phyloP scores from a whole-genome alignment of 2,797 vertebrate genomes.

The Phalloptychus januarius region DNA sequence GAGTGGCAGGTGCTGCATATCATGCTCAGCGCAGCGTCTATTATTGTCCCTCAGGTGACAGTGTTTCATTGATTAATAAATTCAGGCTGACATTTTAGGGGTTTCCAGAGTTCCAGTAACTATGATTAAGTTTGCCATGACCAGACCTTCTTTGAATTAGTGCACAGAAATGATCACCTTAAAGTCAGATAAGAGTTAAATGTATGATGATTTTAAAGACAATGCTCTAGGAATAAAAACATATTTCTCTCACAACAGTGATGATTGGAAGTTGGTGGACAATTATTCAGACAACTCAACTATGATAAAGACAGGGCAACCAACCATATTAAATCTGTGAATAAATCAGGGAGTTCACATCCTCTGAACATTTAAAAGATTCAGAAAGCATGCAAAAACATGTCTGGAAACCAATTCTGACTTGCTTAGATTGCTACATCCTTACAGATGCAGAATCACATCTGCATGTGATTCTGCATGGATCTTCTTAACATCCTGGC shows the following conservation, averaged over 20 bases:
- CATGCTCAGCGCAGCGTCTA: slow-evolving; percentile 60
- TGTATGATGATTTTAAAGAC: slow-evolving; percentile 16
- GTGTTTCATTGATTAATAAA: slow-evolving; percentile 69
- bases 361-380: neutral
- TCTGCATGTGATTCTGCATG: neutral
- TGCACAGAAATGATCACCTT: slow-evolving; percentile 32
- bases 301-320: neutral
- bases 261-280: neutral
- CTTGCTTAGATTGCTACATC: neutral
- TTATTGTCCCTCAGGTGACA: slow-evolving; percentile 70
- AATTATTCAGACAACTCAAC: neutral
- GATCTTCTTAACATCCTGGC: no score
- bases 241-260: slow-evolving; percentile 4
- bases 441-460: no score
- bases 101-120: slow-evolving; percentile 59
- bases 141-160: slow-evolving; percentile 54
- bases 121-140: slow-evolving; percentile 68
- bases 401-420: neutral
- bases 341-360: neutral
- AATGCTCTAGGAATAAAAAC: neutral
- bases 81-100: slow-evolving; percentile 61
- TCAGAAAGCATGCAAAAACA: neutral
- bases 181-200: slow-evolving; percentile 35
- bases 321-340: neutral
- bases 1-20: slow-evolving; percentile 78